Evolutionary conservation across 37 sponge, comb jelly and placozoan species (phyloP).

Genomic region (Spongilla lacustris): DNA sequence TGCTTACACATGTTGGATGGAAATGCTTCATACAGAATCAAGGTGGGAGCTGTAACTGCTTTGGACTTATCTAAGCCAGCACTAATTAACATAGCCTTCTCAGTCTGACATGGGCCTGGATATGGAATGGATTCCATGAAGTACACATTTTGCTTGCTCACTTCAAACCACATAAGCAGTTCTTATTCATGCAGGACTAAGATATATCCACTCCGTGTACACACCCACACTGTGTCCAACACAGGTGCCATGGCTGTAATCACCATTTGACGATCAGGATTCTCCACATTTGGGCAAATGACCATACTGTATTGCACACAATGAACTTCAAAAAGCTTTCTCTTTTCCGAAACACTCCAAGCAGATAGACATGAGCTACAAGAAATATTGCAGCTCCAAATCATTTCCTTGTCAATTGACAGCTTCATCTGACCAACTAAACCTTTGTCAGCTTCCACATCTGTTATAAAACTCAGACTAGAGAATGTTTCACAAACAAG

Average conservation of each 20-base stretch:
- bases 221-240: slow-evolving; percentile 72
- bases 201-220: slow-evolving; percentile 52
- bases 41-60: neutral
- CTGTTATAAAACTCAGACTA: neutral
- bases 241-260: slow-evolving; percentile 29
- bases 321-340: neutral
- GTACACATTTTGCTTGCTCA: slow-evolving; percentile 6
- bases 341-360: slow-evolving; percentile 4
- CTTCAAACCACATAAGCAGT: neutral
- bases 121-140: slow-evolving; percentile 12
- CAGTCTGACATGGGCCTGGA: slow-evolving; percentile 31
- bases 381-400: slow-evolving; percentile 54
- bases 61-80: slow-evolving; percentile 10
- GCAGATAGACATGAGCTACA: slow-evolving; percentile 3
- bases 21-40: slow-evolving; percentile 48
- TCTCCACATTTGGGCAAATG: neutral
- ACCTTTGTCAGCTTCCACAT: neutral
- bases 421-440: slow-evolving; percentile 8
- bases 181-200: slow-evolving; percentile 29
- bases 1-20: neutral
- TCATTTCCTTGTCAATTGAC: slow-evolving; percentile 12
- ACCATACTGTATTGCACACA: neutral
- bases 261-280: neutral
- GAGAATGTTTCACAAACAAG: slow-evolving; percentile 5
- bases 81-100: slow-evolving; percentile 44